Base-by-base conservation (phyloP, 2,888 invertebrate genomes). In the Ectemnius continuus region DNA sequence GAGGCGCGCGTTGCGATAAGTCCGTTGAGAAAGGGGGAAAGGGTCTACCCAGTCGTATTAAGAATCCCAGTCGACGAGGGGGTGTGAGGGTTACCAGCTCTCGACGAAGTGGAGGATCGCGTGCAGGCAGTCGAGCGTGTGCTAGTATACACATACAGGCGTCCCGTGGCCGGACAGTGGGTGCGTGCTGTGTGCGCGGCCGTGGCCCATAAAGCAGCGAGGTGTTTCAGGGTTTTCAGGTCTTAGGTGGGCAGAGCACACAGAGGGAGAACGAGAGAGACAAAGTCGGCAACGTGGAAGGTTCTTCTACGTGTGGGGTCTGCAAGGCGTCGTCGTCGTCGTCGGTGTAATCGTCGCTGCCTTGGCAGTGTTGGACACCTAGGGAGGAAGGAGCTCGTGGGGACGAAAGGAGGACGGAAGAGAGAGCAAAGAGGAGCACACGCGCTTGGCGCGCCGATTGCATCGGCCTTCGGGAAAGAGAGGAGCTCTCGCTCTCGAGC, bases 201-300 rank as follows among this genome's bases (percentile, higher is more conserved):
- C 64, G 36, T 57, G 57, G 64, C 57, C 57, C 64, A 57, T 64
- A 64, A 64, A 56, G 64, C 16, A 18, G 16, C 56, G 58, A 75
- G 70, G 67, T 61, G 69, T 67, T 68, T 60, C 56, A 61, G 72
- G 16, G 23, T 61, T 67, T 72, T 63, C 67, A 70, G 73, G 13
- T 68, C 68, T 69, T 13, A 45, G 56, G 13, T 60, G 47, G 46
- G 6, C 36, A 56, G 64, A 61, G 70, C 66, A 71, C 58, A 67
- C 65, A 76, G 57, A 67, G 64, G 67, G 45, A 48, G 47, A 48
- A 58, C 56, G 61, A 3, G 66, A 16, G 28, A 18, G 61, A 36
- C 48, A 45, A 8, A 62, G 64, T 11, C 56, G 45, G 57, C 14
- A 57, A 14, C 56, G 57, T n/a, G 5, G 47, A 11, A 36, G 36